Conservation (phyloP, 2,113 vertebrate genomes). For the Chlorodrepanis virens region DNA sequence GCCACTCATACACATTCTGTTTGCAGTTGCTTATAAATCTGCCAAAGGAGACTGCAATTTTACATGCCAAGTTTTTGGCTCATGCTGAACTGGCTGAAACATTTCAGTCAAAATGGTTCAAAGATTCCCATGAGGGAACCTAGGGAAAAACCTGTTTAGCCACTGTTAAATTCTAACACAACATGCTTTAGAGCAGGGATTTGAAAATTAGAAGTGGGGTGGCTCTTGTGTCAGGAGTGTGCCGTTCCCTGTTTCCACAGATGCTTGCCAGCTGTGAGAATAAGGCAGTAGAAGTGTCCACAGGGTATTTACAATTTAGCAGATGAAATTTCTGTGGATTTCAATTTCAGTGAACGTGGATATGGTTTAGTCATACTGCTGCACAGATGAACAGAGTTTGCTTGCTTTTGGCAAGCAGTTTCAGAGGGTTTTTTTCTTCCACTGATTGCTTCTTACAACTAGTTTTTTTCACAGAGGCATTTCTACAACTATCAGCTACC, state of each 20-base stretch:
- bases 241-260: background rate
- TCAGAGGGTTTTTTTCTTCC: background rate
- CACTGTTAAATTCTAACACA: background rate
- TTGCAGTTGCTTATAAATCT: slow-evolving; percentile 4
- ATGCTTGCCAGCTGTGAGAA: background rate
- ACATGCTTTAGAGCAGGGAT: background rate
- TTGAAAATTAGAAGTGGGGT: background rate
- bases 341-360: background rate
- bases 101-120: background rate
- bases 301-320: background rate
- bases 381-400: background rate
- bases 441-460: background rate
- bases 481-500: background rate
- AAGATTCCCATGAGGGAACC: background rate
- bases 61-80: background rate
- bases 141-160: background rate
- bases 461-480: background rate
- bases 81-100: background rate
- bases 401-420: background rate
- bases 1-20: background rate
- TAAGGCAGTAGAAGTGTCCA: background rate
- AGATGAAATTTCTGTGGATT: background rate
- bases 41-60: background rate
- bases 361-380: background rate
- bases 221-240: background rate